These are phyloP conservation scores for Lutraria rhynchaena DNA, from an alignment of 1,140 invertebrate species.

Conservation along the genomic window DNA sequence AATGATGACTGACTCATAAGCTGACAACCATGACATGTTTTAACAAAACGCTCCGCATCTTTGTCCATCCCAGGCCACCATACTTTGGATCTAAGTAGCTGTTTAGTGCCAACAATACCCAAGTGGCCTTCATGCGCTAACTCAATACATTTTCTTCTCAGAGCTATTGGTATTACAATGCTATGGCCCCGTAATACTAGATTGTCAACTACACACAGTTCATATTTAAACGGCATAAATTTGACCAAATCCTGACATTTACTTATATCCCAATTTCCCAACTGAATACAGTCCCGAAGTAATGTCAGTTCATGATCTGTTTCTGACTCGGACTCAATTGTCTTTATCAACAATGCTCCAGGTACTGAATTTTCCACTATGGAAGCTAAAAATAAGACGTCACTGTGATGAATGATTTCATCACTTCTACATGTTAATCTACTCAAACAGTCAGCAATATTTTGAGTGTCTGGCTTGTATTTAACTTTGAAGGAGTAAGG, in stretches of 20 bases:
- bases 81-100: slow-evolving; percentile 59
- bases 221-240: no score
- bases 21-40: slow-evolving; percentile 49
- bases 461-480: slow-evolving; percentile 52
- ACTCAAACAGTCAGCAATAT: slow-evolving; percentile 61
- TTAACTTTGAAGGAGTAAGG: slow-evolving; percentile 61
- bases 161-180: slow-evolving; percentile 11
- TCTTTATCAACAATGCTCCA: no score
- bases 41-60: slow-evolving; percentile 28
- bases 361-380: no score
- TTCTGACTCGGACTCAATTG: no score
- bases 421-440: no score
- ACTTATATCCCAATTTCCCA: no score
- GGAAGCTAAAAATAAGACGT: no score
- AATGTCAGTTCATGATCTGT: no score
- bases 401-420: no score
- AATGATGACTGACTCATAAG: not conserved
- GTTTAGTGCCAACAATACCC: slow-evolving; percentile 61
- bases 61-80: slow-evolving; percentile 64
- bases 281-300: no score
- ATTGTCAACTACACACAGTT: no score
- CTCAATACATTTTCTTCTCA: slow-evolving; percentile 19
- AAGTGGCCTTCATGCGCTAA: slow-evolving; percentile 59
- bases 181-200: slow-evolving; percentile 19
- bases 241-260: no score